Evolutionary conservation across 2,113 vertebrate genomes (phyloP), one percentile per base, ranked within the genome.

Genomic region (Osmerus eperlanus): DNA sequence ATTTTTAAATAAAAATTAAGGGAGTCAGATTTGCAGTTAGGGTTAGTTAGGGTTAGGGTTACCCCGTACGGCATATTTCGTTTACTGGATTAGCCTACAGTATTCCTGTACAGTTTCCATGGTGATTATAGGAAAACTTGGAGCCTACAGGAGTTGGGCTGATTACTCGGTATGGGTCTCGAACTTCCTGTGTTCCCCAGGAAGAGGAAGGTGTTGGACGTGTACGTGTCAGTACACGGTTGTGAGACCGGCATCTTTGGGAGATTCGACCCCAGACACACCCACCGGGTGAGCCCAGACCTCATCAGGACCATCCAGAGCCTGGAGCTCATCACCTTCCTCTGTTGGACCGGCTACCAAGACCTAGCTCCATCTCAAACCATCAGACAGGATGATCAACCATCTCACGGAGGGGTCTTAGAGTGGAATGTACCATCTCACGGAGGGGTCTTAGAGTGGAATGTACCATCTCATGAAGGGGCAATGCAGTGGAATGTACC

Each of bases 211-310:
- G 61, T 63, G 23, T 7, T 5, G 13, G 61, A 21, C 11, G 25
- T 25, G 23, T 86, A 82, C 11, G 1, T 86, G 71, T 83, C 83
- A 0, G 70, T 85, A 55, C 85, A 86, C 63, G 6, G 15, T 0
- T 36, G 25, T n/a, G 75, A 81, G 2, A 0, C 23, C 0, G 54
- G 6, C 1, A 0, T 3, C 61, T 59, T 2, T 0, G 73, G 81
- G 54, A 60, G 21, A 23, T 86, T 86, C 65, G 72, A 76, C 28
- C 51, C 32, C 0, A 74, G 82, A 21, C n/a, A 72, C 61, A 86
- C 85, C 1, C 61, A 74, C 21, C 53, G 71, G 36, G 55, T 86
- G 65, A 73, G 65, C 70, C 41, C 21, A n/a, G 69, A 78, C 12
- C 67, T 86, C 64, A 77, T 86, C 58, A 66, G 19, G 59, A 36